Percentiles rank a stretch among this genome's conserved stretches.
Conservation (phyloP, 2,888 invertebrate genomes). For the Thyatira batis region DNA sequence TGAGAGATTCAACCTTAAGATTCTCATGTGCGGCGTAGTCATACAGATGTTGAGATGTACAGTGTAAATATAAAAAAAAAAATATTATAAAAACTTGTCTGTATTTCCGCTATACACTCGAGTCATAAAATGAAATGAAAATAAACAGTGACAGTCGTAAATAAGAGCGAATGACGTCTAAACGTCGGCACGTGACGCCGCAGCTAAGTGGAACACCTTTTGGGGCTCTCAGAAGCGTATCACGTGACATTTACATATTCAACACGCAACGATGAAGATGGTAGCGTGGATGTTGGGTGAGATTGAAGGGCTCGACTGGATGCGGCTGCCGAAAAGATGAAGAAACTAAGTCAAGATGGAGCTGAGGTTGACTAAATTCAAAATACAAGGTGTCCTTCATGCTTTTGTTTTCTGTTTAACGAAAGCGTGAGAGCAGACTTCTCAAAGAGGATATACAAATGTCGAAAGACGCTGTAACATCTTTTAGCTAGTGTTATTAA, state of each 20-base stretch:
- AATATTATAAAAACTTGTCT: too few relatives aligned
- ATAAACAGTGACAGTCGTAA: conserved; percentile 4
- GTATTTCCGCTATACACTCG: neutral
- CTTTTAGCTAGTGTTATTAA: too few relatives aligned
- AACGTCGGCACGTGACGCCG: conserved; percentile 13
- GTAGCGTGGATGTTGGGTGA: neutral
- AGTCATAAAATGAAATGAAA: conserved; percentile 3
- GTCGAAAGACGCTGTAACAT: too few relatives aligned
- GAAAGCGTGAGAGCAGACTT: too few relatives aligned
- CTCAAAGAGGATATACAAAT: too few relatives aligned
- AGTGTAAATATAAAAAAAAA: neutral
- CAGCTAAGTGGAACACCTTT: conserved; percentile 24
- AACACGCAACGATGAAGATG: conserved; percentile 17
- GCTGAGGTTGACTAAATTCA: neutral
- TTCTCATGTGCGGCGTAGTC: too few relatives aligned
- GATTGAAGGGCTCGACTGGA: neutral
- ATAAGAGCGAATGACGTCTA: conserved; percentile 7
- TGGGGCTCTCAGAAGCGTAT: conserved; percentile 15
- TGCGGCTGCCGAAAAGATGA: neutral
- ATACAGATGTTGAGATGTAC: too few relatives aligned
- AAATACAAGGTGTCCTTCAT: too few relatives aligned
- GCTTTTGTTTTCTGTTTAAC: too few relatives aligned
- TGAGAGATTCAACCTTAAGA: too few relatives aligned
- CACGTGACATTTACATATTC: conserved; percentile 32
- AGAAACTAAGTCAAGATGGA: too few relatives aligned